Evolutionary conservation across 53 echinoderm and acorn worm genomes (phyloP).

Genomic region (Antedon mediterranea): DNA sequence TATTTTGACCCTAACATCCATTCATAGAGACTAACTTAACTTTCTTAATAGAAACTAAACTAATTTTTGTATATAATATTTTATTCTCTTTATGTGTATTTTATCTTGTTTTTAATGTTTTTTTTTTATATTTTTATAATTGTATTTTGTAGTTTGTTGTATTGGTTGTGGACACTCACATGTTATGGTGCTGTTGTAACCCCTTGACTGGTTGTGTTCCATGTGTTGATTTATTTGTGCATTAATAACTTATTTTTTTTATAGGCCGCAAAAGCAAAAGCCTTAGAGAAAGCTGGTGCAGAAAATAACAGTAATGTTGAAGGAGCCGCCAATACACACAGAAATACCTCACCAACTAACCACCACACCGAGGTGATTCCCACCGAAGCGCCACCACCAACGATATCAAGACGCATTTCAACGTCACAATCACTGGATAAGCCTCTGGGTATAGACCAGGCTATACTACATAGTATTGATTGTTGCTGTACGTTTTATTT

Average conservation of each 20-base stretch:
- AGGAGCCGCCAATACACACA: background rate
- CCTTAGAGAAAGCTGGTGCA: conserved; percentile 1
- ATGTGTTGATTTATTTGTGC: background rate
- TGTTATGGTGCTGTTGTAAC: no score
- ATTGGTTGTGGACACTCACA: no score
- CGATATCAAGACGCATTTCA: conserved; percentile 70
- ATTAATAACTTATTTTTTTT: background rate
- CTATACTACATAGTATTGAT: conserved; percentile 92
- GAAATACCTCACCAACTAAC: background rate
- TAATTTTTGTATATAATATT: no score
- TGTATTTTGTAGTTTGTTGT: no score
- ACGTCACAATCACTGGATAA: conserved; percentile 66
- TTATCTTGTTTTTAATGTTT: no score
- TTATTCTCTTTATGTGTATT: no score
- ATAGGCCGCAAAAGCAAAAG: conserved; percentile 5
- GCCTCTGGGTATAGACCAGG: conserved; percentile 71
- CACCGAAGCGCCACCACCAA: conserved; percentile 66
- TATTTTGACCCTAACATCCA: no score
- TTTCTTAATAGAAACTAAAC: no score
- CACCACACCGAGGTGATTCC: background rate
- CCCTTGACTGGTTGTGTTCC: no score
- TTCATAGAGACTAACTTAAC: no score
- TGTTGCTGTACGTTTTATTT: conserved; percentile 96
- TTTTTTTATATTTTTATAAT: no score
- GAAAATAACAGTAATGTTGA: background rate